Conservation (phyloP, 35 echinoderm and acorn worm genomes). For the Acanthaster planci region DNA sequence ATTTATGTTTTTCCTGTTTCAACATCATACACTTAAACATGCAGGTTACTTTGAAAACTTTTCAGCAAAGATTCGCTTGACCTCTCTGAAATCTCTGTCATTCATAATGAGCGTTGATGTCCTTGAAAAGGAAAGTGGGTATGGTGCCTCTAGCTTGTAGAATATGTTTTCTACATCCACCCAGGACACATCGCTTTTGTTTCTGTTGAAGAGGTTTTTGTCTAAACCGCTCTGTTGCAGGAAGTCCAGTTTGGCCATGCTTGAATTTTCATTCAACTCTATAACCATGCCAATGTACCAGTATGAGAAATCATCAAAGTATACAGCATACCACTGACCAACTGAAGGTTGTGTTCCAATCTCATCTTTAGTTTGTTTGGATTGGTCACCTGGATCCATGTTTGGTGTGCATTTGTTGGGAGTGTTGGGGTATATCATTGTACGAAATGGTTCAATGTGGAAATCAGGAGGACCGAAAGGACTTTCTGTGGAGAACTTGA, state of each 20-base stretch:
- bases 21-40: background rate
- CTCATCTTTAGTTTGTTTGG: too few relatives aligned
- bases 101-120: background rate
- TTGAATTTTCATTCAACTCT: background rate
- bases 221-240: background rate
- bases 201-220: constrained; percentile 9
- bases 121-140: background rate
- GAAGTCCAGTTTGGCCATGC: background rate
- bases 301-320: too few relatives aligned
- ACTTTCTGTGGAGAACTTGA: background rate
- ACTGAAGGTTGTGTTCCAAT: too few relatives aligned
- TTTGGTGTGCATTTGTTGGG: too few relatives aligned
- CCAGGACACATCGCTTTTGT: background rate
- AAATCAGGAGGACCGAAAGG: background rate
- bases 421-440: background rate
- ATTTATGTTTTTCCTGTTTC: background rate
- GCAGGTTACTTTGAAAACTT: background rate
- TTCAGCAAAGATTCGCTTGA: background rate
- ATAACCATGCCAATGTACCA: background rate
- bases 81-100: background rate
- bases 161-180: background rate
- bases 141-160: background rate
- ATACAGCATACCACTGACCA: too few relatives aligned
- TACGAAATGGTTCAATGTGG: background rate
- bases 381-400: too few relatives aligned